A percentile compares a stretch with the other conserved stretches of the same genome.
These are phyloP conservation scores for Casuarius casuarius DNA, from an alignment of 2,113 vertebrate species.

Conservation along the genomic window DNA sequence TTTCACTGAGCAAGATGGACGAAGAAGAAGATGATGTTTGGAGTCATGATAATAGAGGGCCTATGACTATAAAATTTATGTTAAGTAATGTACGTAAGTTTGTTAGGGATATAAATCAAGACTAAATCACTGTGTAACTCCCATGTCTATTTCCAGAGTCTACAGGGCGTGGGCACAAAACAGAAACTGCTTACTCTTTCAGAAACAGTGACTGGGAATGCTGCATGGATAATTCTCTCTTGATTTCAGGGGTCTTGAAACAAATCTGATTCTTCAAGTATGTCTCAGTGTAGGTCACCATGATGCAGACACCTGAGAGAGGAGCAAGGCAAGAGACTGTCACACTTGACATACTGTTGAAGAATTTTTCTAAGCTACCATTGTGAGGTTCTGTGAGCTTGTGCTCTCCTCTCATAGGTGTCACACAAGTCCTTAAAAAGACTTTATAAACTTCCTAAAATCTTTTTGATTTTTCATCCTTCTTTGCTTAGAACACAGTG, in stretches of 20 bases:
- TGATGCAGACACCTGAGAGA: not conserved
- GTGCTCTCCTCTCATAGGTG: not conserved
- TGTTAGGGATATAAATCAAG: not conserved
- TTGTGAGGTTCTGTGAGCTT: not conserved
- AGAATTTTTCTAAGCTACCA: not conserved
- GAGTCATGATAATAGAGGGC: not conserved
- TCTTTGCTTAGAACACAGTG: not conserved
- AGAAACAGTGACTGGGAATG: not conserved
- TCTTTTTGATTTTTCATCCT: not conserved
- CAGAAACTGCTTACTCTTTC: not conserved
- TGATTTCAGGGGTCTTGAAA: not conserved
- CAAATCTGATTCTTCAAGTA: not conserved
- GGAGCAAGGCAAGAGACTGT: not conserved
- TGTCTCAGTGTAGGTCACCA: not conserved
- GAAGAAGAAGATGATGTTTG: not conserved
- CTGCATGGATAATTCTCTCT: not conserved
- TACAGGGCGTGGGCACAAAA: not conserved
- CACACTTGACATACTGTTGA: not conserved
- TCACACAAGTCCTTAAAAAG: not conserved
- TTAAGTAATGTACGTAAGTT: not conserved
- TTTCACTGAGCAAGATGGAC: not conserved
- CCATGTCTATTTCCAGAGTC: not conserved
- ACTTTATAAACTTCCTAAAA: not conserved
- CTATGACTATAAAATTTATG: not conserved
- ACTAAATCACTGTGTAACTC: not conserved